Conservation (phyloP, 2,888 invertebrate genomes). For the Papilio elwesi region DNA sequence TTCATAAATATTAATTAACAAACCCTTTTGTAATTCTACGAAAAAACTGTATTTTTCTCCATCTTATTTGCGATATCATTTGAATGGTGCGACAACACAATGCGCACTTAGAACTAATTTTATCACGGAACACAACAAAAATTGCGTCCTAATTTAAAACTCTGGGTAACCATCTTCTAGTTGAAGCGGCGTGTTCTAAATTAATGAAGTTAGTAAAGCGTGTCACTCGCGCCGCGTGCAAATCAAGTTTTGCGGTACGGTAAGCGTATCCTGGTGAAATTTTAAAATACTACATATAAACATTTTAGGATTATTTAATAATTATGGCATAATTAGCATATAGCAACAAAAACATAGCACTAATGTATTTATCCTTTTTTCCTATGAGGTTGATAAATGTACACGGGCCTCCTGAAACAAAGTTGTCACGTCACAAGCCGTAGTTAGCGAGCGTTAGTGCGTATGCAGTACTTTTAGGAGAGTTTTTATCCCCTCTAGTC, state of each 20-base stretch:
- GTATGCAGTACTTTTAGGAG: too few species aligned
- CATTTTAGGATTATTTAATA: neutral
- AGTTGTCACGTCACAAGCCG: too few species aligned
- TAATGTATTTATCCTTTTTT: too few species aligned
- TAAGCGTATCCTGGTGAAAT: slow-evolving; percentile 18
- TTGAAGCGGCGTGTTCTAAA: slow-evolving; percentile 51
- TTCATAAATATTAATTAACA: too few species aligned
- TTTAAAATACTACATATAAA: slow-evolving; percentile 16
- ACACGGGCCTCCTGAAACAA: too few species aligned
- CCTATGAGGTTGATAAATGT: too few species aligned
- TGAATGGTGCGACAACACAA: neutral
- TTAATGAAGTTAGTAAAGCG: slow-evolving; percentile 53
- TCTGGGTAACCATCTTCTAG: slow-evolving; percentile 46
- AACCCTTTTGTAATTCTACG: neutral
- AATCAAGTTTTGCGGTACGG: slow-evolving; percentile 45
- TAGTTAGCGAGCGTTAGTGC: too few species aligned
- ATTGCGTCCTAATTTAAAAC: slow-evolving; percentile 44
- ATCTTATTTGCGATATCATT: neutral
- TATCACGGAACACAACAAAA: slow-evolving; percentile 25
- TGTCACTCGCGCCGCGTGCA: slow-evolving; percentile 46
- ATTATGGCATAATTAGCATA: neutral
- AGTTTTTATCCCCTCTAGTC: too few species aligned
- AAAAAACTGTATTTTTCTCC: neutral
- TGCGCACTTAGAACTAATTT: slow-evolving; percentile 18
- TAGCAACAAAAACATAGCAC: too few species aligned